Percentiles rank a stretch among this genome's conserved stretches.
Evolutionary conservation across 1,140 invertebrate species (phyloP).

Genomic region (Drosophila ambigua): DNA sequence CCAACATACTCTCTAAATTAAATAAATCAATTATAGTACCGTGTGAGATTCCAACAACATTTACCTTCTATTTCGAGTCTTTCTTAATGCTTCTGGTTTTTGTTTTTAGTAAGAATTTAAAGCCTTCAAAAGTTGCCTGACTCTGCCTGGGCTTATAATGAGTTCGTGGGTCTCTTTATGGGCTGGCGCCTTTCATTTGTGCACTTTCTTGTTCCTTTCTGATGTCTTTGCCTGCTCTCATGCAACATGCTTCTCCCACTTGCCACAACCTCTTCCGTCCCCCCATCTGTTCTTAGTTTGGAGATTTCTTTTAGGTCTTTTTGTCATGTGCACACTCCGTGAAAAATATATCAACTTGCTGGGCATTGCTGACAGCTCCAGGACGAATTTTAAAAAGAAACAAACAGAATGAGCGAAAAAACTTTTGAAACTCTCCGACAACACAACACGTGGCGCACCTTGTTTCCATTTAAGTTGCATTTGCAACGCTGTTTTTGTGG

Average conservation of each 20-base stretch:
- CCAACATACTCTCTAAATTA: too few relatives aligned
- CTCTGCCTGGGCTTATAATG: slow-evolving; percentile 67
- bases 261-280: background rate
- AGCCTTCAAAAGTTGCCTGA: slow-evolving; percentile 69
- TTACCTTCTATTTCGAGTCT: too few relatives aligned
- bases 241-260: slow-evolving; percentile 26
- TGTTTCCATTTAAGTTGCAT: background rate
- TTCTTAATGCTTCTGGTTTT: slow-evolving; percentile 17
- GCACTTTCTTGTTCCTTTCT: slow-evolving; percentile 38
- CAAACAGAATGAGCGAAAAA: slow-evolving; percentile 24
- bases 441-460: slow-evolving; percentile 44
- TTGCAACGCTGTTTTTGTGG: slow-evolving; percentile 1
- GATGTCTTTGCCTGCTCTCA: slow-evolving; percentile 50
- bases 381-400: too few relatives aligned
- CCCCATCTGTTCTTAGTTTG: background rate
- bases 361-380: slow-evolving; percentile 60
- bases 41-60: too few relatives aligned
- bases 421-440: too few relatives aligned
- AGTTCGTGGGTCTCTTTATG: slow-evolving; percentile 44
- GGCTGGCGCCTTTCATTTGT: slow-evolving; percentile 18
- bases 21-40: too few relatives aligned
- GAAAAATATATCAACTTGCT: slow-evolving; percentile 62
- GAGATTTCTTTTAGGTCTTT: slow-evolving; percentile 10
- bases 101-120: slow-evolving; percentile 53
- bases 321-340: slow-evolving; percentile 48